These are phyloP conservation scores for Chromoteleia sp. DNA, from an alignment of 2,888 invertebrate species.

Conservation along the genomic window DNA sequence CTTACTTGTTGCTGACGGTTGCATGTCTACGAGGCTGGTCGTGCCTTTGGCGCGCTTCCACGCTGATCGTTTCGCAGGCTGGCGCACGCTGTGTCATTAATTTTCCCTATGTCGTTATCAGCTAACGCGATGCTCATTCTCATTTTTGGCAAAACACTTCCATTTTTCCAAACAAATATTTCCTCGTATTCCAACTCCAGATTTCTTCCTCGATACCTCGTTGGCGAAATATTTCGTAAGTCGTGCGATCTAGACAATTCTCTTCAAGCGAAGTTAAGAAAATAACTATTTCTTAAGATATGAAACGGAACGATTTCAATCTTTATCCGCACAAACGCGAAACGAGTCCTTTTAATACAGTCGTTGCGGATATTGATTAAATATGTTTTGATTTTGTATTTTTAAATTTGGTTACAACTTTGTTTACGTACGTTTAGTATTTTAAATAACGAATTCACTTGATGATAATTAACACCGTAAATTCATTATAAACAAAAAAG, in stretches of 20 bases:
- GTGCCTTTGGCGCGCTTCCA: constrained; percentile 77
- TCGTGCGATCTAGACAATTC: too few species aligned
- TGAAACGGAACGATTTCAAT: too few species aligned
- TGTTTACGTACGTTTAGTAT: background rate
- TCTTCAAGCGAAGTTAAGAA: too few species aligned
- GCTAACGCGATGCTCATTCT: constrained; percentile 50
- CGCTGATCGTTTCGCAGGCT: constrained; percentile 76
- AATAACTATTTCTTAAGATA: too few species aligned
- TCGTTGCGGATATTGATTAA: too few species aligned
- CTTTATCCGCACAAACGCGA: too few species aligned
- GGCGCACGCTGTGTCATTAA: constrained; percentile 69
- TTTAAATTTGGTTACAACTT: background rate
- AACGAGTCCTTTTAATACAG: too few species aligned
- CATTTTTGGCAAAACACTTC: constrained; percentile 41
- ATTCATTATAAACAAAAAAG: background rate
- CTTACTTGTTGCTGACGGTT: constrained; percentile 83
- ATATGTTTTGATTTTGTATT: too few species aligned
- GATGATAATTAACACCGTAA: constrained; percentile 12
- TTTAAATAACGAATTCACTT: background rate
- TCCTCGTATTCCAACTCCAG: background rate
- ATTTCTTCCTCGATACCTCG: too few species aligned
- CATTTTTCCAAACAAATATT: constrained; percentile 3
- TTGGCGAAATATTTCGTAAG: too few species aligned
- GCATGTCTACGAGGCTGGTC: constrained; percentile 80
- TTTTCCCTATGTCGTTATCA: constrained; percentile 67